Base-by-base conservation (phyloP, 2,888 invertebrate genomes). In the Nebria brevicollis region DNA sequence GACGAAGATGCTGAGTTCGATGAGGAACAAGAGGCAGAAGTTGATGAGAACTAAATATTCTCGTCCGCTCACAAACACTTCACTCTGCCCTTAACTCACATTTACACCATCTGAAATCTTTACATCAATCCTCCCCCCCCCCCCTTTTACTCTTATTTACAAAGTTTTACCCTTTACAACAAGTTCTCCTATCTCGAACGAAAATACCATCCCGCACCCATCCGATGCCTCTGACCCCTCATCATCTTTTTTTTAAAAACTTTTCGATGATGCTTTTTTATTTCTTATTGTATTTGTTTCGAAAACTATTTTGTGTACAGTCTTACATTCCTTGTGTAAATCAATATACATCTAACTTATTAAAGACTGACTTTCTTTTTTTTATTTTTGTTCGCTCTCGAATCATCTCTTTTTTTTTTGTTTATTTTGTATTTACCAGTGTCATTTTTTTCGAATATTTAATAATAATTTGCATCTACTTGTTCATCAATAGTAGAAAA, bases 1-100 rank as follows among this genome's bases (percentile, higher is more conserved):
- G 95, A 95, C 86, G 95, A 95, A 88, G 95, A 95, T 87, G 94
- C 94, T 0, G 95, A 95, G 90, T 95, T 95, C 89, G 95, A 95
- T 86, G 95, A 95, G 89, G 94, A 94, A 86, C 92, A 92, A 86
- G 93, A 94, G 88, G 93, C 92, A 85, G 94, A 94, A 89, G 93
- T 93, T 87, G 94, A 94, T 85, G 93, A 93, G 84, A 91, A 90
- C 85, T 91, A 91, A 88, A 91, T 89, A 87, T 90, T 82, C 88
- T 70, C 64, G 3, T 41, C 25, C 70, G 6, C 70, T 66, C 15
- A 70, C 70, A 70, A 25, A 70, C 26, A 70, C 70, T 20, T 20
- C 70, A 70, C 70, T 8, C 20, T 54, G 54, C 54, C 25, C 25
- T 26, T 70, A 68, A 70, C 70, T 15, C 70, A 70, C 15, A 6